Base-by-base conservation (phyloP, 2,797 vertebrate genomes). In the Pipistrellus pipistrellus region DNA sequence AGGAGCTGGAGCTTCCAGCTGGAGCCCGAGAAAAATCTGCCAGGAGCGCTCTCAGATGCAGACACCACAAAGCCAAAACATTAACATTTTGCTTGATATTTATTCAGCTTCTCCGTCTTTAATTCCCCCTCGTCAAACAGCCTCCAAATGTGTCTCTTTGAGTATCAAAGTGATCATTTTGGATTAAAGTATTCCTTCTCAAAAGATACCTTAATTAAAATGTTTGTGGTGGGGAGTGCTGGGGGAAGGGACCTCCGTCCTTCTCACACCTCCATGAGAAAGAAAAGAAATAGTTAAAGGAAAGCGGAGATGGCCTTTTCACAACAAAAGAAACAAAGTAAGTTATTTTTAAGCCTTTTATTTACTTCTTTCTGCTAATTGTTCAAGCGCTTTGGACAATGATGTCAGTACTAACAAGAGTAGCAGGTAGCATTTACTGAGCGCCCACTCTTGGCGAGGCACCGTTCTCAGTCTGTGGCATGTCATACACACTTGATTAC, bases 121-220 rank as follows among this genome's bases (percentile, higher is more conserved):
- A 97, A 97, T 97, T 97, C 96, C 96, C 88, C 57, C n/a, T 93
- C 57, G 57, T 92, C 85, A 93, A 97, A 90, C 90, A 96, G 96
- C 94, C 91, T 96, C 97, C 96, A 97, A 97, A 97, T 95, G 95
- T 96, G 95, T 95, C 94, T 94, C 88, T 95, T 92, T 69, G 93
- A 90, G 96, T 96, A 95, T 95, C 96, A 96, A 81, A 97, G 85
- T 88, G 95, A 97, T 97, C 96, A 93, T 78, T 95, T 96, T 85
- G 95, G 97, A 97, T 97, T 97, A 95, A 96, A 97, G 95, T 95
- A 94, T 96, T 97, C 88, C 85, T 96, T 96, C 91, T 92, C 89
- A 17, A 95, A 97, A 97, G 97, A 95, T 94, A 96, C 97, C 96
- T 96, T 97, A 97, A 97, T 97, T 96, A 97, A 97, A 97, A 96